Percentiles rank a stretch among this genome's conserved stretches.
phyloP scores from a whole-genome alignment of 2,888 invertebrate genomes.

The Meloe dianella region DNA sequence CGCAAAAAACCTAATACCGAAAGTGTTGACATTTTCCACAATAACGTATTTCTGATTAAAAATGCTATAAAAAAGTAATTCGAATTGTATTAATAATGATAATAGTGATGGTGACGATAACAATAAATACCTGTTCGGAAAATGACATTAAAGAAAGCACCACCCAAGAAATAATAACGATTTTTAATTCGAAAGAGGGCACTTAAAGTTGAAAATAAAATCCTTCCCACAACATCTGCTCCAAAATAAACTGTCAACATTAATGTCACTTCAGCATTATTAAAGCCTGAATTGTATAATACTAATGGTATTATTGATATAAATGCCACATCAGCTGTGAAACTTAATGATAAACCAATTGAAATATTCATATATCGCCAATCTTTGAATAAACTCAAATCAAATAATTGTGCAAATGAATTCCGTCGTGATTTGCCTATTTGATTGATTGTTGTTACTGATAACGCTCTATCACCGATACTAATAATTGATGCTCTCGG shows the following conservation, averaged over 20 bases:
- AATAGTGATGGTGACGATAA: not conserved
- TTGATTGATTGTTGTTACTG: slow-evolving; percentile 38
- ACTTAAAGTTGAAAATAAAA: slow-evolving; percentile 68
- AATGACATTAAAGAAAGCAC: slow-evolving; percentile 70
- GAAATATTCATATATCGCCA: slow-evolving; percentile 72
- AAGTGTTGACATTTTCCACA: slow-evolving; percentile 66
- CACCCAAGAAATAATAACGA: slow-evolving; percentile 68
- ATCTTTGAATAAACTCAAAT: slow-evolving; percentile 68
- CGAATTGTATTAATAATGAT: not conserved
- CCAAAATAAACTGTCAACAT: slow-evolving; percentile 74
- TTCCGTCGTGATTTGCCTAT: slow-evolving; percentile 38
- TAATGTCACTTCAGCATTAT: slow-evolving; percentile 67
- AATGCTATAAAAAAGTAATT: slow-evolving; percentile 63
- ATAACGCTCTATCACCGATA: slow-evolving; percentile 47
- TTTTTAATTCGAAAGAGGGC: slow-evolving; percentile 68
- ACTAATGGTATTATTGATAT: slow-evolving; percentile 72
- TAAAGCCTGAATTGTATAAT: slow-evolving; percentile 65
- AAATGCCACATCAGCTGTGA: slow-evolving; percentile 74
- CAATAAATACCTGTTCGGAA: slow-evolving; percentile 67
- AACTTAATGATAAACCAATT: slow-evolving; percentile 71
- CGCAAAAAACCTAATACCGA: slow-evolving; percentile 71
- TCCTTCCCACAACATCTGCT: slow-evolving; percentile 71
- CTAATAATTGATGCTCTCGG: slow-evolving; percentile 46
- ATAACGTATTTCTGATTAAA: slow-evolving; percentile 63
- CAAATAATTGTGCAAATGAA: slow-evolving; percentile 65